Base-by-base conservation (phyloP, 2,888 invertebrate genomes). In the Trachelus stipa region DNA sequence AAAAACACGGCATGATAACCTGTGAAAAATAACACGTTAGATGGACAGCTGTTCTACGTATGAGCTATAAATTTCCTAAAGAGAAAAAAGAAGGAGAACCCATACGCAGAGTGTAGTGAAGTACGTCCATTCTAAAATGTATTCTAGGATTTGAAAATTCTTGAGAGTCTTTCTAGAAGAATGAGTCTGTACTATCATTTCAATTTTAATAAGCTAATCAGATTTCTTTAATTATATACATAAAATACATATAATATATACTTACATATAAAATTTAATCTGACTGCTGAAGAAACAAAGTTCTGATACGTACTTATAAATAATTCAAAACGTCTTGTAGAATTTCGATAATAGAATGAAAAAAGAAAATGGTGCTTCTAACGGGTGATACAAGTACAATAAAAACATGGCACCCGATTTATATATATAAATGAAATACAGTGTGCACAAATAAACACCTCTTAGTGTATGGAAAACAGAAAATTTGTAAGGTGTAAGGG, bases 351-450 rank as follows among this genome's bases (percentile, higher is more conserved):
- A 73, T 74, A 80, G 78, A 74, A 77, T 80, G 76, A 12, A 35
- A 68, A 35, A 76, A 56, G 30, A 76, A 79, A 81, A 81, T 69
- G 78, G 80, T 81, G 78, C 80, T 78, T 78, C 76, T 76, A 56
- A 56, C 9, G 9, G 23, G 23, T 15, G 56, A 15, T 23, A 56
- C 56, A 56, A 56, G 15, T 15, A 4, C 15, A 15, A 56, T 56
- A 23, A 56, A 15, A 56, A 56, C 6, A 56, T 56, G 56, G 56
- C 23, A 9, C 23, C 56, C 56, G 56, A 56, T 56, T 15, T 40
- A 40, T 40, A 40, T 40, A 12, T 37, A 4, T 12, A 4, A 15
- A 15, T 15, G 6, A 23, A 15, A 23, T 23, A 23, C 9, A 56
- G 9, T 56, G 23, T 56, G 23, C 56, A 56, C 56, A 9, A 56